phyloP scores from a whole-genome alignment of 2,113 vertebrate genomes.

The Ailuropoda melanoleuca region DNA sequence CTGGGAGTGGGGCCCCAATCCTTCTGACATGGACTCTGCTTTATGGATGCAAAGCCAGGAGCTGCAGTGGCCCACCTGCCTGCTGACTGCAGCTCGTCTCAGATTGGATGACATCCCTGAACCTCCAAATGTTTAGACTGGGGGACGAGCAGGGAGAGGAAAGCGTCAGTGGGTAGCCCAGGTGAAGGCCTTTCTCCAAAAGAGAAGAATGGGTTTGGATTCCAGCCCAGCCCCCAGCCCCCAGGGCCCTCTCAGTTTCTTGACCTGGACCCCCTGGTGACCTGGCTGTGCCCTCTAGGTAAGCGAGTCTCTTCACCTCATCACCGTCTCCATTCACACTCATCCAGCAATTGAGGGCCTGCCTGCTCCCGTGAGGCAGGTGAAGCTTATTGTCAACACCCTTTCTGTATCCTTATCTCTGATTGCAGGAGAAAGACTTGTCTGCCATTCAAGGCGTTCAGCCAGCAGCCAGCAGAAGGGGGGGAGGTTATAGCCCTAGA shows the following conservation, averaged over 20 bases:
- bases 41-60: background rate
- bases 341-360: constrained; percentile 5
- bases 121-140: too few species aligned
- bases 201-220: background rate
- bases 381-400: constrained; percentile 68
- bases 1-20: background rate
- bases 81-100: too few species aligned
- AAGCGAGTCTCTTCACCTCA: constrained; percentile 24
- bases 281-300: constrained; percentile 53
- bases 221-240: background rate
- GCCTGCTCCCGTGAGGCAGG: background rate
- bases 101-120: background rate
- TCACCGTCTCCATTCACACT: constrained; percentile 54
- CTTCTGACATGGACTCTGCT: background rate
- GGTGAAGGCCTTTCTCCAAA: background rate
- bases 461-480: background rate
- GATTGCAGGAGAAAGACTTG: constrained; percentile 38
- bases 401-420: constrained; percentile 58
- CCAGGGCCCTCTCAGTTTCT: constrained; percentile 62
- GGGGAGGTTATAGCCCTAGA: background rate
- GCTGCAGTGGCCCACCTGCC: background rate
- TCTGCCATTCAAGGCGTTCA: constrained; percentile 3
- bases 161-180: background rate
- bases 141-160: background rate
- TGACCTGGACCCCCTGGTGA: constrained; percentile 30